These are phyloP conservation scores for Frieseomelitta varia DNA, from an alignment of 1,140 invertebrate genomes.

Conservation along the genomic window DNA sequence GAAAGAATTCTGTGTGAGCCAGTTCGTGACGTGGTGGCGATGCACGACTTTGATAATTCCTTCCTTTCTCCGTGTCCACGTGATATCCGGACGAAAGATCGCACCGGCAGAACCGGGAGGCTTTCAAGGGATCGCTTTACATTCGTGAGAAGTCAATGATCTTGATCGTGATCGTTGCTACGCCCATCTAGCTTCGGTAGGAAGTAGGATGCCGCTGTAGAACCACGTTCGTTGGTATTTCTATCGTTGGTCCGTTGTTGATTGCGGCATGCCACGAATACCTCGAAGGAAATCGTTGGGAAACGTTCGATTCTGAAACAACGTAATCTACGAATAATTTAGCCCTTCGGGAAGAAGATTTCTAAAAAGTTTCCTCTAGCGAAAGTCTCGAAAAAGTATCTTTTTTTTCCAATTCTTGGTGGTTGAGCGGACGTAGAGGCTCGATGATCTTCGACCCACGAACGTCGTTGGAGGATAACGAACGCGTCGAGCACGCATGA, in stretches of 20 bases:
- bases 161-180: slow-evolving; percentile 73
- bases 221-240: slow-evolving; percentile 33
- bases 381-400: not conserved
- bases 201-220: slow-evolving; percentile 15
- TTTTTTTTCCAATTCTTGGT: not conserved
- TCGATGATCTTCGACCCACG: not conserved
- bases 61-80: slow-evolving; percentile 62
- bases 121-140: slow-evolving; percentile 69
- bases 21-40: slow-evolving; percentile 64
- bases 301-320: not conserved
- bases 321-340: slow-evolving; percentile 11
- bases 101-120: slow-evolving; percentile 39
- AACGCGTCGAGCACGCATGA: slow-evolving; percentile 17
- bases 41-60: slow-evolving; percentile 67
- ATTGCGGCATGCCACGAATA: slow-evolving; percentile 29
- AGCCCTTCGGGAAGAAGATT: not conserved
- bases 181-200: slow-evolving; percentile 52
- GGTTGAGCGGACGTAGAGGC: not conserved
- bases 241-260: slow-evolving; percentile 6
- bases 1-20: slow-evolving; percentile 34
- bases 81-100: slow-evolving; percentile 68
- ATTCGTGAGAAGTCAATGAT: slow-evolving; percentile 76
- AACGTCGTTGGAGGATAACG: slow-evolving; percentile 13
- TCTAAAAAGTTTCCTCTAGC: not conserved
- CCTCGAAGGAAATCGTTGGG: not conserved